phyloP scores from a whole-genome alignment of 2,888 invertebrate species.

The Cremastinae sp. region DNA sequence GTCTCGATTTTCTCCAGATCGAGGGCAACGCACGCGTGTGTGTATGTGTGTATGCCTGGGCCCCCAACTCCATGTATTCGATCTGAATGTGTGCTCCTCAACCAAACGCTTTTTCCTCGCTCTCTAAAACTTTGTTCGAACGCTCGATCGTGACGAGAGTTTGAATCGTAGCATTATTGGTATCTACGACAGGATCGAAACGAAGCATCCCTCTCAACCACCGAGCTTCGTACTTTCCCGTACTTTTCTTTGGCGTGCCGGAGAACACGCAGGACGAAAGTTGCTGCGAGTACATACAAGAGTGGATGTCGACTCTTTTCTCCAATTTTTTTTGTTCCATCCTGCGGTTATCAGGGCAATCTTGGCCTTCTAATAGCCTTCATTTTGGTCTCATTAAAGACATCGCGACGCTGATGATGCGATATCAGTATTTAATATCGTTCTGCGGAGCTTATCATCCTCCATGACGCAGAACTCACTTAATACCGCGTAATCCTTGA shows the following conservation, averaged over 20 bases:
- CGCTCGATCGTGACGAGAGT: constrained; percentile 62
- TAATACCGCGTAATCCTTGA: background rate
- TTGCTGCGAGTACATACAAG: background rate
- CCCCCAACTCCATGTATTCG: constrained; percentile 3
- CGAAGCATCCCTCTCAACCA: constrained; percentile 17
- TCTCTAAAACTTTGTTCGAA: constrained; percentile 60
- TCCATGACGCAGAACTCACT: background rate
- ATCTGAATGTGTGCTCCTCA: constrained; percentile 27
- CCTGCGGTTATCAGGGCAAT: no score
- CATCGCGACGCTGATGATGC: background rate
- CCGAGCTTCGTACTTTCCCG: constrained; percentile 33
- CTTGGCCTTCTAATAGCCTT: no score
- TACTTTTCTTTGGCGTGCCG: constrained; percentile 21
- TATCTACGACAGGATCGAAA: constrained; percentile 58
- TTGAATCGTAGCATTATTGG: constrained; percentile 56
- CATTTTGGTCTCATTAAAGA: background rate
- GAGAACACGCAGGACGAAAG: background rate
- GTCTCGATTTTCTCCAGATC: constrained; percentile 56
- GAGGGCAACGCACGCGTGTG: no score
- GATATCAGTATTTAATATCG: constrained; percentile 23
- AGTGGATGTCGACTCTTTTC: background rate
- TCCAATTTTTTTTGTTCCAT: no score
- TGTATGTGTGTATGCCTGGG: no score
- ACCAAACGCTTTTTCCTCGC: constrained; percentile 57
- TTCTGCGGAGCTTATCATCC: background rate